Conservation (phyloP, 2,113 vertebrate genomes). For the Holacanthus passer region DNA sequence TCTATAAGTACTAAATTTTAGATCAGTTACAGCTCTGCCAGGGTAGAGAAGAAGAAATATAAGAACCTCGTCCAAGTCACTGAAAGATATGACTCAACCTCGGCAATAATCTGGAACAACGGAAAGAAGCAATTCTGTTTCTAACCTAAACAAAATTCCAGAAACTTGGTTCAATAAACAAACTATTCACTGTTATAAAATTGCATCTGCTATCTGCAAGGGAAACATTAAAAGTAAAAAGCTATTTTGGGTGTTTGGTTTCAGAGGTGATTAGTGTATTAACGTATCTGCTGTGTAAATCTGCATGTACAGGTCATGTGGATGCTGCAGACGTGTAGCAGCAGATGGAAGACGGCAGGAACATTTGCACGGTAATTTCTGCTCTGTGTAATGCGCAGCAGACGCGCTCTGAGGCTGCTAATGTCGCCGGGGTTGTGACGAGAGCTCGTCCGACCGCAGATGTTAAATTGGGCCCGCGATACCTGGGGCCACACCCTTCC, state of each 20-base stretch:
- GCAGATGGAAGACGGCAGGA: constrained; percentile 39
- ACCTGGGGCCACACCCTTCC: constrained; percentile 5
- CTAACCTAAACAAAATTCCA: background rate
- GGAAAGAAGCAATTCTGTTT: background rate
- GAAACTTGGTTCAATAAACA: background rate
- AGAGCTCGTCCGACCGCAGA: constrained; percentile 8
- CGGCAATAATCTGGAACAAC: background rate
- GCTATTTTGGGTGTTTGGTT: constrained; percentile 14
- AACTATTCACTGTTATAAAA: background rate
- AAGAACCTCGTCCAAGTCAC: background rate
- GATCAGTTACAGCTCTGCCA: background rate
- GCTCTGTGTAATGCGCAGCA: constrained; percentile 14
- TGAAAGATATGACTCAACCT: constrained; percentile 11
- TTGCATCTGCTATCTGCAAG: constrained; percentile 9
- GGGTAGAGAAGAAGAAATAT: background rate
- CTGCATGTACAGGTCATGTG: constrained; percentile 21
- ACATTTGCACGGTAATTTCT: constrained; percentile 30
- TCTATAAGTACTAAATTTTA: background rate
- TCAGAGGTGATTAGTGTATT: constrained; percentile 35
- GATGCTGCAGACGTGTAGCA: constrained; percentile 17
- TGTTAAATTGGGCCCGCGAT: constrained; percentile 28
- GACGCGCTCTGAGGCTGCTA: background rate
- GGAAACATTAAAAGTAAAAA: constrained; percentile 26
- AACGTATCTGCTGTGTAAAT: too few relatives aligned
- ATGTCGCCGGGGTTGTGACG: constrained; percentile 25